Conservation (phyloP, 2,888 invertebrate species). For the Perdita meconis region DNA sequence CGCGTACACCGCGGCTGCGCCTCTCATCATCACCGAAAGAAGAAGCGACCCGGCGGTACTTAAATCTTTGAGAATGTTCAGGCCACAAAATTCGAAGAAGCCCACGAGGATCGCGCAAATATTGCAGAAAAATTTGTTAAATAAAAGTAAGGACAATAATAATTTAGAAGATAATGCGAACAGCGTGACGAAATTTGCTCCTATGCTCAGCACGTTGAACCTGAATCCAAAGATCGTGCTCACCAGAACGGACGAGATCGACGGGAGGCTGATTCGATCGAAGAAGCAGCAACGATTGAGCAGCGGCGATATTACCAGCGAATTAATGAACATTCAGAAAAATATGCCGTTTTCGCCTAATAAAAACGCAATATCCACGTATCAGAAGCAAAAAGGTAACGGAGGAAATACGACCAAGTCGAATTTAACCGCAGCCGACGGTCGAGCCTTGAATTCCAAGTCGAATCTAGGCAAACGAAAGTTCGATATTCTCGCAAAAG, state of each 20-base stretch:
- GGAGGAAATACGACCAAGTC: conserved; percentile 47
- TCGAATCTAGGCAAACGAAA: conserved; percentile 74
- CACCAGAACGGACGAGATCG: conserved; percentile 80
- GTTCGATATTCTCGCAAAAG: conserved; percentile 78
- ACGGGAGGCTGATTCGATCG: conserved; percentile 72
- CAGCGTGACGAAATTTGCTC: conserved; percentile 77
- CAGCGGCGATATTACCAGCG: conserved; percentile 77
- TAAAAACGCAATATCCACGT: conserved; percentile 74
- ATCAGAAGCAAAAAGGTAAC: conserved; percentile 76
- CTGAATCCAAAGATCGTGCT: conserved; percentile 84
- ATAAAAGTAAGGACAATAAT: conserved; percentile 71
- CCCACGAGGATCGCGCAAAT: conserved; percentile 74
- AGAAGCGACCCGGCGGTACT: conserved; percentile 85
- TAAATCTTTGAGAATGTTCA: conserved; percentile 85
- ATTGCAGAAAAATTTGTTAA: conserved; percentile 75
- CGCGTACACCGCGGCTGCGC: conserved; percentile 80
- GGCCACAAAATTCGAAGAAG: conserved; percentile 82
- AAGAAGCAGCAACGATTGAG: conserved; percentile 78
- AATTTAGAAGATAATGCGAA: conserved; percentile 69
- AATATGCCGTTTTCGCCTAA: conserved; percentile 77
- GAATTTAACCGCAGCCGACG: conserved; percentile 55
- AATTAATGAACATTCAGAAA: conserved; percentile 80
- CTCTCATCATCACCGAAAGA: conserved; percentile 81
- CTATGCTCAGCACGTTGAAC: conserved; percentile 83
- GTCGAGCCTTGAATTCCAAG: conserved; percentile 63